Evolutionary conservation across 2,113 vertebrate species (phyloP).

Genomic region (Chamaea fasciata): DNA sequence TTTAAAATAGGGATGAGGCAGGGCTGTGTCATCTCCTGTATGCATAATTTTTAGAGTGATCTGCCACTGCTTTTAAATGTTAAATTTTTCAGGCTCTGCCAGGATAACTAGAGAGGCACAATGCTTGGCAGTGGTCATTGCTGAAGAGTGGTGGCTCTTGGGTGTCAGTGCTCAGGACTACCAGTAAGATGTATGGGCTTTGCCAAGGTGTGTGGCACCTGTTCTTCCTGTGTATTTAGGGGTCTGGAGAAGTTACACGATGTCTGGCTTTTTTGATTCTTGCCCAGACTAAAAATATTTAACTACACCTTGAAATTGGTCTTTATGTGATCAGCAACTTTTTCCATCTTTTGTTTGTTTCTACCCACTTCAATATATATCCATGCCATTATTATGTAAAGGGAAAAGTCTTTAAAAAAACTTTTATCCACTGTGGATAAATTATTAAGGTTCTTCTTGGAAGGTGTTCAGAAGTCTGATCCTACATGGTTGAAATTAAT

Average conservation of each 20-base stretch:
- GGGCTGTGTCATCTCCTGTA: background rate
- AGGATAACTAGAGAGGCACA: background rate
- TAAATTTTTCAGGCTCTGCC: background rate
- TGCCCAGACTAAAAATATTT: background rate
- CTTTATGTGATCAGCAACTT: background rate
- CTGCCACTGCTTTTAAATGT: background rate
- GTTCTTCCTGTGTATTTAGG: background rate
- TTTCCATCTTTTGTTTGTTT: background rate
- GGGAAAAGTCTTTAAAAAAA: background rate
- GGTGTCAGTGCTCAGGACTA: background rate
- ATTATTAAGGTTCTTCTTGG: background rate
- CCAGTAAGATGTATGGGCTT: background rate
- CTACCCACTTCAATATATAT: background rate
- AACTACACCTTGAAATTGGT: background rate
- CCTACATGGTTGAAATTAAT: background rate
- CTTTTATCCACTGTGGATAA: background rate
- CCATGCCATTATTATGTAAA: background rate
- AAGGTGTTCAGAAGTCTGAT: background rate
- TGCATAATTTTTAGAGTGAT: background rate
- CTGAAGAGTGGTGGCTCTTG: rapidly evolving
- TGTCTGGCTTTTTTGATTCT: background rate
- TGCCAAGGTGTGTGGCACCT: background rate
- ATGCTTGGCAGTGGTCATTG: background rate
- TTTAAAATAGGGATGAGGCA: background rate
- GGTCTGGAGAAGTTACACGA: background rate